Evolutionary conservation across 2,113 vertebrate genomes (phyloP).

Genomic region (Myodes glareolus): DNA sequence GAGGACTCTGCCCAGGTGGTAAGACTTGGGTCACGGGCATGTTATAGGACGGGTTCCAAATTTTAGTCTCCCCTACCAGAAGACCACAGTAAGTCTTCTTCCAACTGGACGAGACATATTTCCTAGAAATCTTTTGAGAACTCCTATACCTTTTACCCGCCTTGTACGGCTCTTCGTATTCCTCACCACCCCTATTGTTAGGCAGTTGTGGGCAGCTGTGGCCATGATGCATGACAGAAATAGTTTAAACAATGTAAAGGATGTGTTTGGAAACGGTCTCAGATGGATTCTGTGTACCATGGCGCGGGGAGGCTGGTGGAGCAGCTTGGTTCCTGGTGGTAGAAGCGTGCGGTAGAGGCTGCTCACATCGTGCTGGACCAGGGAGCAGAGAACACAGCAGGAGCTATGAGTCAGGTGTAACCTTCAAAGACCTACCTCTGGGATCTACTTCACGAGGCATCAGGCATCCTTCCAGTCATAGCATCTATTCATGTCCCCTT

Average conservation of each 20-base stretch:
- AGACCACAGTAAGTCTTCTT: not conserved
- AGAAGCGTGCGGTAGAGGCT: not conserved
- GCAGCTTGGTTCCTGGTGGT: not conserved
- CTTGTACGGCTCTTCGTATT: not conserved
- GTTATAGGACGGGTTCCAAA: not conserved
- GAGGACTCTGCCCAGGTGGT: not conserved
- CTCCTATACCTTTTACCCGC: not conserved
- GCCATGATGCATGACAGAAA: not conserved
- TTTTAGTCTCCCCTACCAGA: not conserved
- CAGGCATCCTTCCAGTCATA: not conserved
- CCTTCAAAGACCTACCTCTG: not conserved
- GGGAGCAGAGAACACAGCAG: not conserved
- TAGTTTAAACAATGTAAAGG: too few relatives aligned
- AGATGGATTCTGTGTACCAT: not conserved
- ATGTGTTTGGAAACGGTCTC: not conserved
- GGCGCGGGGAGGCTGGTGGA: too few relatives aligned
- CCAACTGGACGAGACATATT: accelerated
- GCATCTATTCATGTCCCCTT: not conserved
- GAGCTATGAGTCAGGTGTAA: not conserved
- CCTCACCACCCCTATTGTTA: not conserved
- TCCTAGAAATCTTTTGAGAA: conserved; percentile 21
- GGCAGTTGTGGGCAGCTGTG: not conserved
- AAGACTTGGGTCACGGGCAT: not conserved
- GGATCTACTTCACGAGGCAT: not conserved
- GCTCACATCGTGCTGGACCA: not conserved